A percentile compares a stretch with the other conserved stretches of the same genome.
phyloP scores from a whole-genome alignment of 2,113 vertebrate species.

The Poecile atricapillus region DNA sequence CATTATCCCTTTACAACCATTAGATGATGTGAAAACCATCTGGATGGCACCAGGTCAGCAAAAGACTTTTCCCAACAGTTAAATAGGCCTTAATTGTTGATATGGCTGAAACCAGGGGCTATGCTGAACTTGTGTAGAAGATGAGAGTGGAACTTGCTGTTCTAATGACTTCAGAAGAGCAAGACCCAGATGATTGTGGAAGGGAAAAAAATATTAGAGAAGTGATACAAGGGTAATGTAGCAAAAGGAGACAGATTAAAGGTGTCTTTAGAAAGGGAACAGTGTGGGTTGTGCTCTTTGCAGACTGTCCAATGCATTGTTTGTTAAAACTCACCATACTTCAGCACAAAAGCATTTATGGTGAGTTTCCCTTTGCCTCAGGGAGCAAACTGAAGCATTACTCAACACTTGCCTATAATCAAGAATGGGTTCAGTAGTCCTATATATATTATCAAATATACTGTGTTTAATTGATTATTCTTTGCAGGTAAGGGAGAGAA shows the following conservation, averaged over 20 bases:
- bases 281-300: background rate
- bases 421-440: background rate
- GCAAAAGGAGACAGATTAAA: background rate
- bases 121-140: background rate
- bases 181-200: background rate
- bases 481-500: background rate
- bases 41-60: background rate
- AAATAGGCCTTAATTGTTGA: background rate
- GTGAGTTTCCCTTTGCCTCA: background rate
- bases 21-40: background rate
- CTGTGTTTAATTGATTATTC: background rate
- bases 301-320: background rate
- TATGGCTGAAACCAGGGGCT: background rate
- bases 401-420: background rate
- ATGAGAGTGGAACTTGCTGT: fast-evolving
- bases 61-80: background rate
- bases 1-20: background rate
- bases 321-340: background rate
- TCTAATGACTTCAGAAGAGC: background rate
- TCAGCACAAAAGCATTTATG: background rate
- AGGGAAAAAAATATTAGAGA: background rate
- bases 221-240: background rate
- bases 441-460: background rate
- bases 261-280: background rate
- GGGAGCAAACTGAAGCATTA: background rate